Conservation (phyloP, 2,888 invertebrate genomes). For the Adineta ricciae region DNA sequence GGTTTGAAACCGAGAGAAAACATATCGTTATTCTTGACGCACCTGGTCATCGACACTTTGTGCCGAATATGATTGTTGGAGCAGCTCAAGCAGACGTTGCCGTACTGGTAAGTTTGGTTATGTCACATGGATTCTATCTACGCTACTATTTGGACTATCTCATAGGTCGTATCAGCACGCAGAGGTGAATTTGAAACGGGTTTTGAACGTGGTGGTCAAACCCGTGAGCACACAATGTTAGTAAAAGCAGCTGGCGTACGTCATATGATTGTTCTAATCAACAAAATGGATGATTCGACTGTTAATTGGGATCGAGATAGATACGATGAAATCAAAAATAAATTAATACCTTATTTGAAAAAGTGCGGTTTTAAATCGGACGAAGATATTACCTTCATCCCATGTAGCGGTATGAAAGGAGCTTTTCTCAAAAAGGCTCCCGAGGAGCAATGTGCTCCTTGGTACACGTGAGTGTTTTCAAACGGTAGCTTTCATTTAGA, state of each 20-base stretch:
- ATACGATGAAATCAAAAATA: conserved; percentile 91
- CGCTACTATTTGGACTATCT: not conserved
- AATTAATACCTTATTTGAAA: conserved; percentile 91
- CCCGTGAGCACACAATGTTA: conserved; percentile 97
- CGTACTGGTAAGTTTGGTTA: conserved; percentile 62
- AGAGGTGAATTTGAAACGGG: conserved; percentile 99
- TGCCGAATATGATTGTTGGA: conserved; percentile 97
- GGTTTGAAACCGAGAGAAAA: conserved; percentile 94
- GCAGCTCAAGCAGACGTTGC: conserved; percentile 91
- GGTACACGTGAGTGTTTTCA: conserved; percentile 57
- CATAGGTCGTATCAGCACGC: conserved; percentile 75
- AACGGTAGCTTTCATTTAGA: conserved; percentile 36
- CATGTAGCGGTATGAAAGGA: conserved; percentile 91
- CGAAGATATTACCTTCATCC: conserved; percentile 91
- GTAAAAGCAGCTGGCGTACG: conserved; percentile 97
- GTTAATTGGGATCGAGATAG: conserved; percentile 79
- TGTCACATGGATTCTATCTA: no score
- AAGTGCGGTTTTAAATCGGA: conserved; percentile 88
- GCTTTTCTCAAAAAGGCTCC: conserved; percentile 64
- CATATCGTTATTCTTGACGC: conserved; percentile 98
- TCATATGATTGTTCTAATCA: conserved; percentile 91
- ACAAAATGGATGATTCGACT: conserved; percentile 99
- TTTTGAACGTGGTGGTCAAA: conserved; percentile 96
- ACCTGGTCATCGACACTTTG: conserved; percentile 97
- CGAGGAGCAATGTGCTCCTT: conserved; percentile 61